Conservation (phyloP, 2,797 vertebrate genomes). For the Clamator glandarius region DNA sequence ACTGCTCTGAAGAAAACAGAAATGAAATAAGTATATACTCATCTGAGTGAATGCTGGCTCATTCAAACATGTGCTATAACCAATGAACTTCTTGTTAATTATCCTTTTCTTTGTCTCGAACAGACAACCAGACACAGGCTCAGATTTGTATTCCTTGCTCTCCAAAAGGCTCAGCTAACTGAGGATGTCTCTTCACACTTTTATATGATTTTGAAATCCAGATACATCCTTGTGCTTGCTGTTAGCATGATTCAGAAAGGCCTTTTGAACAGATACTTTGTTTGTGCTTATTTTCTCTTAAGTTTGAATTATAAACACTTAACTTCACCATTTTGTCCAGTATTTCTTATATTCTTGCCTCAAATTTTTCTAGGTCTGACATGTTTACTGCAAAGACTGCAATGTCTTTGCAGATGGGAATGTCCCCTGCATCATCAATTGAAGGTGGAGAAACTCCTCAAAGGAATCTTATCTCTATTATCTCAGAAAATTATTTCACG, state of each 20-base stretch:
- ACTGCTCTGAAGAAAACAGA: neutral
- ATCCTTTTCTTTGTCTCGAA: neutral
- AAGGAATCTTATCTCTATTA: neutral
- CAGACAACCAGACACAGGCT: neutral
- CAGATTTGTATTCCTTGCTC: neutral
- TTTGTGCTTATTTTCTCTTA: neutral
- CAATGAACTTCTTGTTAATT: neutral
- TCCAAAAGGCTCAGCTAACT: neutral
- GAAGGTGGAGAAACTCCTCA: neutral
- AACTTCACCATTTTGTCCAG: neutral
- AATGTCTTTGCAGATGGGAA: neutral
- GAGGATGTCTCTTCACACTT: neutral
- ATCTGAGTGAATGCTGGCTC: neutral
- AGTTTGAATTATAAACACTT: neutral
- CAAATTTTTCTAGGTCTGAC: neutral
- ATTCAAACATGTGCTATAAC: fast-evolving
- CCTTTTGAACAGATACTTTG: neutral
- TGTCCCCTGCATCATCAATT: neutral
- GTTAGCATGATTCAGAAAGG: neutral
- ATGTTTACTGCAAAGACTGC: neutral
- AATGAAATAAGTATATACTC: neutral
- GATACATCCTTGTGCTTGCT: neutral
- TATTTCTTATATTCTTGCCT: neutral
- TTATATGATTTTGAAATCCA: neutral
- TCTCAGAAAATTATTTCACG: neutral